Percentiles rank a stretch among this genome's conserved stretches.
These are phyloP conservation scores for Dendropsophus ebraccatus DNA, from an alignment of 2,113 vertebrate species.

Conservation along the genomic window DNA sequence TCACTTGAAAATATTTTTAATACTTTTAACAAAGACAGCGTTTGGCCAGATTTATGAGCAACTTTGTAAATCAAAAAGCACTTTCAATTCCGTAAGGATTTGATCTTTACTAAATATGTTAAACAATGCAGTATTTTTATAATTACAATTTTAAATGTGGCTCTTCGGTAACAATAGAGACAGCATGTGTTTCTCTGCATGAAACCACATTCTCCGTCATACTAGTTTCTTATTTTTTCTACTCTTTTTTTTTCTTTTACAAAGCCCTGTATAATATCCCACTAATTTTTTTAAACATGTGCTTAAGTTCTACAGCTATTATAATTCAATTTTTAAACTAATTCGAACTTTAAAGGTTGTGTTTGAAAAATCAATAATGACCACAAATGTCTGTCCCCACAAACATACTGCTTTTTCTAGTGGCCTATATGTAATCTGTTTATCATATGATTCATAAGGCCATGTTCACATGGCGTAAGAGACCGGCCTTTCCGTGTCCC, in stretches of 20 bases:
- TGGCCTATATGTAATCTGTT: background rate
- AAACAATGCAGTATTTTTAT: slow-evolving; percentile 37
- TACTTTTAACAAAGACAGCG: slow-evolving; percentile 21
- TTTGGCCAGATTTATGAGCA: background rate
- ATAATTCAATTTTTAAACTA: slow-evolving; percentile 32
- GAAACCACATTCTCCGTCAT: background rate
- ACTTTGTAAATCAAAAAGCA: slow-evolving; percentile 40
- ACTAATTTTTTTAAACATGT: slow-evolving; percentile 37
- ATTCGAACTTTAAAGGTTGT: background rate
- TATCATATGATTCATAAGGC: no score
- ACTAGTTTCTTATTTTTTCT: slow-evolving; percentile 43
- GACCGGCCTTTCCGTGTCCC: no score
- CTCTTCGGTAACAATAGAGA: slow-evolving; percentile 41
- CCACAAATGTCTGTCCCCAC: background rate
- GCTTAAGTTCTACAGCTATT: background rate
- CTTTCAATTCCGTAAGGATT: slow-evolving; percentile 35
- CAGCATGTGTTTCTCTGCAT: slow-evolving; percentile 19
- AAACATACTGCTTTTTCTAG: background rate
- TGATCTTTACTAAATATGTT: slow-evolving; percentile 56
- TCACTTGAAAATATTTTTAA: slow-evolving; percentile 37
- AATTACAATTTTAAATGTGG: slow-evolving; percentile 48
- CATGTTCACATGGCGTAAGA: no score
- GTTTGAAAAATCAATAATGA: slow-evolving; percentile 1
- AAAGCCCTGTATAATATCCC: slow-evolving; percentile 14
- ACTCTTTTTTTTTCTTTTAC: background rate